phyloP scores from a whole-genome alignment of 2,113 vertebrate genomes.

The Perca schrenkii region DNA sequence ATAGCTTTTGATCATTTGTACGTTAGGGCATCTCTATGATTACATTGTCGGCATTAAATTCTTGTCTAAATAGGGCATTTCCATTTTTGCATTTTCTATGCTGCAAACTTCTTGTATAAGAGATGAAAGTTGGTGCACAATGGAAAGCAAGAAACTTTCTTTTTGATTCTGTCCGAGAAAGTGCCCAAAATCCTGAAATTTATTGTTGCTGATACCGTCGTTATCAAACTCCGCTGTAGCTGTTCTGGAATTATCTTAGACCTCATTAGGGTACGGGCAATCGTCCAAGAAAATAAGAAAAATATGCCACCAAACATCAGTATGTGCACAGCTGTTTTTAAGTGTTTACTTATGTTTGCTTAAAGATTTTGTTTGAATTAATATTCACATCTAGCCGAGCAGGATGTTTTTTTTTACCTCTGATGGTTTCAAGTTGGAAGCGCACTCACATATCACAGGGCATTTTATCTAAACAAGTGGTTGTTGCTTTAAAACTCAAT shows the following conservation, averaged over 20 bases:
- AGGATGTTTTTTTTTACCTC: background rate
- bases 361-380: constrained; percentile 22
- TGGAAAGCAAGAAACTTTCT: background rate
- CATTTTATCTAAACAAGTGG: background rate
- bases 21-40: background rate
- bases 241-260: constrained; percentile 29
- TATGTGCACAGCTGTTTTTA: constrained; percentile 43
- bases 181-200: background rate
- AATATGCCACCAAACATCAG: constrained; percentile 15
- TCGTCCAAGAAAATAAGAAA: constrained; percentile 10
- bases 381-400: constrained; percentile 13
- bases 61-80: background rate
- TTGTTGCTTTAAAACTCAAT: constrained; percentile 46
- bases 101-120: background rate
- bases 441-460: background rate
- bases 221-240: constrained; percentile 1
- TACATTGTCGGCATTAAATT: background rate
- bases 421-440: background rate
- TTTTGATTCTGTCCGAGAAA: background rate
- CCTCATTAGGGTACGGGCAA: constrained; percentile 22
- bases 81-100: background rate
- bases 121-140: background rate
- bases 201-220: background rate
- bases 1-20: background rate
- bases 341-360: constrained; percentile 31